A percentile compares a stretch with the other conserved stretches of the same genome.
Evolutionary conservation across 2,113 vertebrate genomes (phyloP).

Genomic region (Cyphomyrus plagiostoma): DNA sequence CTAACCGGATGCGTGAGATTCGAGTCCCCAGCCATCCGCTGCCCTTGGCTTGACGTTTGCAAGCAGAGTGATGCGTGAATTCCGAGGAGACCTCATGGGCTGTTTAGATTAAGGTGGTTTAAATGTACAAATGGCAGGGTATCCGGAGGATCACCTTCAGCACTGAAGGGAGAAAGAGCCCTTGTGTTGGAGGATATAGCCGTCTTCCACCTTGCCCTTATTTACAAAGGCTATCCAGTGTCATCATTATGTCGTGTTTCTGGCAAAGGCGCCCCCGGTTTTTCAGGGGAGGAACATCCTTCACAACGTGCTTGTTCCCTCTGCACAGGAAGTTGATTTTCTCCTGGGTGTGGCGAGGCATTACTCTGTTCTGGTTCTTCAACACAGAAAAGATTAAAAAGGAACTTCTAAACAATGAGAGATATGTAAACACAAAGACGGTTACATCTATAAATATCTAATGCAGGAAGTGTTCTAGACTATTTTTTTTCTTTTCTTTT

Average conservation of each 20-base stretch:
- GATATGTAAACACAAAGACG: not conserved
- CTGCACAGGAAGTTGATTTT: not conserved
- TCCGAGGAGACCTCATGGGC: not conserved
- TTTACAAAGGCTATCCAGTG: not conserved
- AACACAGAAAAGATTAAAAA: not conserved
- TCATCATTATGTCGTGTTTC: not conserved
- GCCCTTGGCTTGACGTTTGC: not conserved
- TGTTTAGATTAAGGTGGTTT: not conserved
- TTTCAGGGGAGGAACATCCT: not conserved
- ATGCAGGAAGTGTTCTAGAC: not conserved
- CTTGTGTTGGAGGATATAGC: not conserved
- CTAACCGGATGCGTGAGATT: not conserved
- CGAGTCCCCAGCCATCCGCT: not conserved
- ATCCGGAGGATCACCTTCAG: not conserved
- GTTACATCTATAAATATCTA: conserved; percentile 1
- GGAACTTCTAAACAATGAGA: conserved; percentile 8
- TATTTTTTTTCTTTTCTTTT: too few species aligned
- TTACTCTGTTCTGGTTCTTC: not conserved
- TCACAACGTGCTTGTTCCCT: not conserved
- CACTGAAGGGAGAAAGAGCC: not conserved
- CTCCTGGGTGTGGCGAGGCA: not conserved
- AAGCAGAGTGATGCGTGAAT: not conserved
- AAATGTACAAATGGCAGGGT: not conserved
- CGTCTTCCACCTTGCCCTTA: not conserved
- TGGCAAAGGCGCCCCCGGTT: not conserved